Conservation (phyloP, 2,888 invertebrate genomes). For the Charanyca ferruginea region DNA sequence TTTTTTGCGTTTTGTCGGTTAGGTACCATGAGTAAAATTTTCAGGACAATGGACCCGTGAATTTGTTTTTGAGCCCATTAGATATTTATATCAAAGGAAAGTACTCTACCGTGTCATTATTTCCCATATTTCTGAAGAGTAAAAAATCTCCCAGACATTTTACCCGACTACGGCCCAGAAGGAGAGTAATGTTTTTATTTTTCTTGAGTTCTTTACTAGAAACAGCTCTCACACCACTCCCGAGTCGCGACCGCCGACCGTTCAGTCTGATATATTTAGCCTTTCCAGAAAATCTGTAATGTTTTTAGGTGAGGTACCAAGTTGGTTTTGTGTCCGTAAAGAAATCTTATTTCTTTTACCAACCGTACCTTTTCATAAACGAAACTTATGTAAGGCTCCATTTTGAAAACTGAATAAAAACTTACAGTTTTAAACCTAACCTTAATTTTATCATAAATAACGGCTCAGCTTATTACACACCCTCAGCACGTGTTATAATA, state of each 20-base stretch:
- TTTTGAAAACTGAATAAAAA: conserved; percentile 19
- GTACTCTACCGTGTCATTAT: conserved; percentile 51
- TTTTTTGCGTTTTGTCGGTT: conserved; percentile 18
- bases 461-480: conserved; percentile 40
- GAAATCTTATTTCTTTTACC: background rate
- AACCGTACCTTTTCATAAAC: background rate
- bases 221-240: background rate
- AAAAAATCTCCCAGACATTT: background rate
- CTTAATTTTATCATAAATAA: conserved; percentile 31
- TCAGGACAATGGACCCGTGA: conserved; percentile 43
- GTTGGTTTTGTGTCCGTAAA: background rate
- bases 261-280: background rate
- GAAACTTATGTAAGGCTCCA: background rate
- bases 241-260: too few relatives aligned
- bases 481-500: conserved; percentile 47
- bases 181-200: background rate
- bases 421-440: conserved; percentile 12
- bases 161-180: background rate
- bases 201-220: too few relatives aligned
- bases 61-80: conserved; percentile 51
- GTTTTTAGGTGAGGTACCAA: background rate
- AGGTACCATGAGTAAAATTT: conserved; percentile 26
- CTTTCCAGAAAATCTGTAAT: background rate
- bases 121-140: conserved; percentile 38
- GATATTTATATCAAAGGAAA: conserved; percentile 38